phyloP scores from a whole-genome alignment of 2,888 invertebrate genomes.

The Orgyia antiqua region DNA sequence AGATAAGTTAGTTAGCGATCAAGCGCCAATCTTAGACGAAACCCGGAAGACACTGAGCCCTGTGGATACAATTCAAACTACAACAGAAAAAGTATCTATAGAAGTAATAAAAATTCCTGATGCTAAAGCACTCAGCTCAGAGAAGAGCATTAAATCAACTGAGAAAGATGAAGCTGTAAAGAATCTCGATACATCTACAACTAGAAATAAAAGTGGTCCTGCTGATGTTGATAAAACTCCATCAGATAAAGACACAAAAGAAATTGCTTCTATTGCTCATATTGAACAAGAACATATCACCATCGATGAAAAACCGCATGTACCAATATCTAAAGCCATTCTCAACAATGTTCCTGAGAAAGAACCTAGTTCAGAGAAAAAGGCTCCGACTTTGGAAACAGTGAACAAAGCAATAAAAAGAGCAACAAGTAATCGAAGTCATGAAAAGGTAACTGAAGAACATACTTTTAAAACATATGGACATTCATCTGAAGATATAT shows the following conservation, averaged over 20 bases:
- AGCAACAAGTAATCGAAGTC: constrained; percentile 5
- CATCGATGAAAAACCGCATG: constrained; percentile 22
- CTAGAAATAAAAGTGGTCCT: too few species aligned
- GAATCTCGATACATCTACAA: too few species aligned
- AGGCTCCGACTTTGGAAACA: constrained; percentile 21
- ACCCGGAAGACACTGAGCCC: neutral
- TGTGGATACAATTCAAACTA: neutral
- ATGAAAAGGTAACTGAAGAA: constrained; percentile 8
- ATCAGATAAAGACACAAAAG: too few species aligned
- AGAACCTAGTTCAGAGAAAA: constrained; percentile 49
- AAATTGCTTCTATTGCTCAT: too few species aligned
- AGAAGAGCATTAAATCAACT: too few species aligned
- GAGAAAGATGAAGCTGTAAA: too few species aligned
- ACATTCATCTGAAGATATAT: constrained; percentile 9
- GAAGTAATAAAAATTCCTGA: neutral
- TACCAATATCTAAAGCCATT: constrained; percentile 19
- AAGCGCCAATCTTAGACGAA: too few species aligned
- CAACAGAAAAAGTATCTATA: constrained; percentile 1
- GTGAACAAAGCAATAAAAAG: constrained; percentile 16
- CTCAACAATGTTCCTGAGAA: constrained; percentile 31
- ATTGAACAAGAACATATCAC: too few species aligned
- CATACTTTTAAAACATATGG: constrained; percentile 5
- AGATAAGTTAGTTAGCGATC: too few species aligned
- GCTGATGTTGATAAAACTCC: too few species aligned
- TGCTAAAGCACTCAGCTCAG: neutral